These are phyloP conservation scores for Cylloceria caligata DNA, from an alignment of 2,888 invertebrate genomes.

Conservation along the genomic window DNA sequence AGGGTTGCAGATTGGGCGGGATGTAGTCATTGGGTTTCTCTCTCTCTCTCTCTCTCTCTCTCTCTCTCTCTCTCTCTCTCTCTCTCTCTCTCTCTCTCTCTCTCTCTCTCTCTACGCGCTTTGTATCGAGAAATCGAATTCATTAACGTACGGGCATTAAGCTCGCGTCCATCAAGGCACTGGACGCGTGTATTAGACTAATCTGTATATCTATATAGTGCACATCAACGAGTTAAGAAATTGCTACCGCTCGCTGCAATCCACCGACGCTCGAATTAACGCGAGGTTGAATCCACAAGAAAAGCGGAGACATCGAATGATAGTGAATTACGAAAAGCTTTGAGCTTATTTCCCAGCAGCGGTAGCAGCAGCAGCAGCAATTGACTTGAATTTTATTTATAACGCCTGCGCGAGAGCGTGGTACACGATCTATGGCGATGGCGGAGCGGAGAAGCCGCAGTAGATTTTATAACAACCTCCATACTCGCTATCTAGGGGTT, in stretches of 20 bases:
- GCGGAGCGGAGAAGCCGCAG: conserved; percentile 24
- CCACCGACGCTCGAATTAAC: neutral
- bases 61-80: neutral
- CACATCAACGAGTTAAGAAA: neutral
- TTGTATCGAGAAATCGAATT: conserved; percentile 56
- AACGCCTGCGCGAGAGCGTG: conserved; percentile 13
- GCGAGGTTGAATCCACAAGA: neutral
- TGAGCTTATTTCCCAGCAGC: conserved; percentile 12
- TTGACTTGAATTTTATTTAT: conserved; percentile 54
- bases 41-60: conserved; percentile 1
- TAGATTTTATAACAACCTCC: conserved; percentile 59
- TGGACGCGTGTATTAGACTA: too few relatives aligned
- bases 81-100: neutral
- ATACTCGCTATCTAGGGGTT: conserved; percentile 47
- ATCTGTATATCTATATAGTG: neutral
- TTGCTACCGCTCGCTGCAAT: neutral
- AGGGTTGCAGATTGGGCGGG: neutral
- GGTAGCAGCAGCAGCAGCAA: conserved; percentile 13
- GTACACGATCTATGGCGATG: conserved; percentile 2
- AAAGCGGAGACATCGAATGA: conserved; percentile 21
- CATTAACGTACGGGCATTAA: conserved; percentile 48
- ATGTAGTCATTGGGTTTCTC: neutral
- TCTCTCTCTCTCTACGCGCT: neutral
- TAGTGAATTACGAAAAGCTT: conserved; percentile 12
- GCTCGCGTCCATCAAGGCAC: neutral